Conservation (phyloP, 2,797 vertebrate species). For the Psittacula derbiana region DNA sequence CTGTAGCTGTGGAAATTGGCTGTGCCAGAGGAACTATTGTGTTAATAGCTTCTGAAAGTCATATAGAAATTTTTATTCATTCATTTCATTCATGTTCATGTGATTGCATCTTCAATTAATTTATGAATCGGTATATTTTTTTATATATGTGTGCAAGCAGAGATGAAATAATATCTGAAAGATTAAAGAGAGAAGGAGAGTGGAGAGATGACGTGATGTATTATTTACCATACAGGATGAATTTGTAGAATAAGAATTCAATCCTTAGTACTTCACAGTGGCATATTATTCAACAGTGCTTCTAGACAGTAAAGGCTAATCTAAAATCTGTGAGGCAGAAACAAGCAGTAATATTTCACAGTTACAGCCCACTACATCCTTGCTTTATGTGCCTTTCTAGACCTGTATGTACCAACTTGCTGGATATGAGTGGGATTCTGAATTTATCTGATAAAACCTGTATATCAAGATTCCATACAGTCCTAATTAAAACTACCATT, state of each 20-base stretch:
- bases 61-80: background rate
- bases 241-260: constrained; percentile 47
- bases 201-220: background rate
- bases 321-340: constrained; percentile 69
- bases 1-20: background rate
- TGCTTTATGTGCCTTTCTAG: constrained; percentile 43
- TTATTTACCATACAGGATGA: background rate
- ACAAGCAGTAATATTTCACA: constrained; percentile 55
- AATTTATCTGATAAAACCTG: background rate
- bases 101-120: background rate
- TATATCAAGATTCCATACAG: background rate
- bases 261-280: background rate
- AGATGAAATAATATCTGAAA: background rate
- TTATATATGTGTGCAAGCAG: background rate
- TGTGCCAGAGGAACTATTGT: background rate
- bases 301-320: constrained; percentile 45
- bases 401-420: background rate
- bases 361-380: constrained; percentile 36
- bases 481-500: constrained; percentile 11
- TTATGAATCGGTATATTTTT: background rate
- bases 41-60: background rate
- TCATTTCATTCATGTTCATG: background rate
- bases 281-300: constrained; percentile 1
- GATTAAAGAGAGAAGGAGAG: background rate
- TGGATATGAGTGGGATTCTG: background rate